Conservation (phyloP, 1,140 invertebrate species). For the Drosophila lacertosa region DNA sequence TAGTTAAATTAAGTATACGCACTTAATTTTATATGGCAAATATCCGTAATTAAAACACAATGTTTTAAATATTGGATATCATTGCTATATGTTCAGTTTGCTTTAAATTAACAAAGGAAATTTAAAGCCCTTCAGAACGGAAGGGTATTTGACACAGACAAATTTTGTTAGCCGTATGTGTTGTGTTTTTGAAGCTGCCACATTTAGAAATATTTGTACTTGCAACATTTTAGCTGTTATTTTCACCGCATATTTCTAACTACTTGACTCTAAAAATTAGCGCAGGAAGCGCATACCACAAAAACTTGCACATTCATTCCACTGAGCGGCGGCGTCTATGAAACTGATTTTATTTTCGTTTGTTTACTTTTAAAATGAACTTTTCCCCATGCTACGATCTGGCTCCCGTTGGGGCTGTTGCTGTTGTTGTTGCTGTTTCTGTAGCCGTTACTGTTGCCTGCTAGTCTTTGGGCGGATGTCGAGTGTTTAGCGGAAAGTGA, state of each 20-base stretch:
- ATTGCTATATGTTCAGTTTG: too few relatives aligned
- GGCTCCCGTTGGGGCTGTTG: constrained; percentile 20
- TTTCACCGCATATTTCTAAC: constrained; percentile 67
- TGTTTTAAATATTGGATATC: too few relatives aligned
- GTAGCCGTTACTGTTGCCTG: constrained; percentile 13
- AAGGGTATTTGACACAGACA: background rate
- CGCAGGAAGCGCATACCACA: constrained; percentile 76
- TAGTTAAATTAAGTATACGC: too few relatives aligned
- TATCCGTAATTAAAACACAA: too few relatives aligned
- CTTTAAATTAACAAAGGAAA: too few relatives aligned
- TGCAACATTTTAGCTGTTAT: constrained; percentile 27
- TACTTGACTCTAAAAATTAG: constrained; percentile 57
- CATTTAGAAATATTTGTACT: constrained; percentile 20
- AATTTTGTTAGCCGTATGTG: background rate
- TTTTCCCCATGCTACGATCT: constrained; percentile 56
- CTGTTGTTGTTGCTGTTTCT: constrained; percentile 8
- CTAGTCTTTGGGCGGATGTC: constrained; percentile 63
- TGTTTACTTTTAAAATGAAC: constrained; percentile 76
- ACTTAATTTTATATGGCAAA: too few relatives aligned
- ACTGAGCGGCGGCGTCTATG: constrained; percentile 60
- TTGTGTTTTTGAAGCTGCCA: background rate
- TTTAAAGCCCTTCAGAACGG: background rate
- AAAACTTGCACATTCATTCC: constrained; percentile 73
- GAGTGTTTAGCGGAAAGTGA: constrained; percentile 80
- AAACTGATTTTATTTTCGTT: constrained; percentile 78